phyloP scores from a whole-genome alignment of 2,888 invertebrate species.

The Ennomos fuscantarius region DNA sequence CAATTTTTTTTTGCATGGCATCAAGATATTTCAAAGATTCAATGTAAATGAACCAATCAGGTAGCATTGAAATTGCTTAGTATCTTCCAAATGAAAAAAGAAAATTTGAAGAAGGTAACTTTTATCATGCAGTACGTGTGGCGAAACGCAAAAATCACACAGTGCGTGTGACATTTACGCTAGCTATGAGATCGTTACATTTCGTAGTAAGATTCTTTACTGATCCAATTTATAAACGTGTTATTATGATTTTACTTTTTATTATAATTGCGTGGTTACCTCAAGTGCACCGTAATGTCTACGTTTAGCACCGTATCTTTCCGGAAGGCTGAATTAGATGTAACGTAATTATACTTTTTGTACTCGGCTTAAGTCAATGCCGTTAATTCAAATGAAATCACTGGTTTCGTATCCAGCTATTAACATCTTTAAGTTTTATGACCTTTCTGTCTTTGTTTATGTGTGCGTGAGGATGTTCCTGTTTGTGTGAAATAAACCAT shows the following conservation, averaged over 20 bases:
- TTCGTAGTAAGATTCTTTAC: constrained; percentile 6
- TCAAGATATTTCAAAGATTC: no score
- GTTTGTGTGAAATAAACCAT: no score
- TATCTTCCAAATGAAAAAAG: no score
- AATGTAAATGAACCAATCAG: no score
- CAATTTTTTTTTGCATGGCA: no score
- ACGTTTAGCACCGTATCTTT: constrained; percentile 28
- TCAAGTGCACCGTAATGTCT: constrained; percentile 25
- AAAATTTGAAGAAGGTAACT: no score
- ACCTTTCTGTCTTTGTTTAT: constrained; percentile 6
- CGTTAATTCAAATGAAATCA: constrained; percentile 11
- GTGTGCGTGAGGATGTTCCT: no score
- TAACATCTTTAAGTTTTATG: constrained; percentile 1
- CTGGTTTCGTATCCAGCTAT: neutral
- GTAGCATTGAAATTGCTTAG: no score
- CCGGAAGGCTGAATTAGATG: constrained; percentile 27
- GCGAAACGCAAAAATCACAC: no score
- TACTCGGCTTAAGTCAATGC: constrained; percentile 8
- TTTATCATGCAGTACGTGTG: no score
- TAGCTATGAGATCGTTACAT: neutral
- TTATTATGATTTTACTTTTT: constrained; percentile 15
- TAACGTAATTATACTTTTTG: constrained; percentile 20
- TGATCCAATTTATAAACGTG: neutral
- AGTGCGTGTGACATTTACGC: no score
- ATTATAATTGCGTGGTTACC: constrained; percentile 22